Conservation (phyloP, 2,888 invertebrate species). For the Ennomos quercinarius region DNA sequence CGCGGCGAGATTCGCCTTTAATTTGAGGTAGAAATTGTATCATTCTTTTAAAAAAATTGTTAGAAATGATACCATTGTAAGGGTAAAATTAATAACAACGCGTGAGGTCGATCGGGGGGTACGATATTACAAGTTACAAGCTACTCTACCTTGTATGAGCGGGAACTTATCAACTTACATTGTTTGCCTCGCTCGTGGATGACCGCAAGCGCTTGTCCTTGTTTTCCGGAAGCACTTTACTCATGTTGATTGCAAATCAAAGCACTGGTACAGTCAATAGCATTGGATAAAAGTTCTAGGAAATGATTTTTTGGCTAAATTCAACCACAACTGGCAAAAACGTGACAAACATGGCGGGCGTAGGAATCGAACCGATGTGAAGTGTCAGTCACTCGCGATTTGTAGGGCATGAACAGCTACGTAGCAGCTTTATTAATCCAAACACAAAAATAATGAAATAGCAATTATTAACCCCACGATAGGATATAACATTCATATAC, state of each 20-base stretch:
- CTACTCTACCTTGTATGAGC: constrained; percentile 60
- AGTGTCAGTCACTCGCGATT: constrained; percentile 31
- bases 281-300: constrained; percentile 27
- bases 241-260: constrained; percentile 58
- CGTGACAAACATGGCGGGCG: constrained; percentile 83
- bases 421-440: not conserved
- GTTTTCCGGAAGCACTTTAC: constrained; percentile 57
- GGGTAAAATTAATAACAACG: constrained; percentile 60
- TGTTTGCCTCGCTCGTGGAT: constrained; percentile 58
- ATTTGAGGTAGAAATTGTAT: no score
- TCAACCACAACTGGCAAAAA: constrained; percentile 74
- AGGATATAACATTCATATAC: no score
- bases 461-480: no score
- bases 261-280: constrained; percentile 34
- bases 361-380: constrained; percentile 37
- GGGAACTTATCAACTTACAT: constrained; percentile 72
- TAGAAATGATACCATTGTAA: no score
- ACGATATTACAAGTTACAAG: constrained; percentile 41
- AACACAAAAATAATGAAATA: not conserved
- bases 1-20: no score
- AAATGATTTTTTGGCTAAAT: constrained; percentile 57
- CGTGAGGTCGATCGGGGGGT: constrained; percentile 57
- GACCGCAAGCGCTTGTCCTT: constrained; percentile 62
- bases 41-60: no score
- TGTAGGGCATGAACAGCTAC: not conserved